Evolutionary conservation across 64 coral and sea anemone genomes (phyloP).

Genomic region (Actinia tenebrosa): DNA sequence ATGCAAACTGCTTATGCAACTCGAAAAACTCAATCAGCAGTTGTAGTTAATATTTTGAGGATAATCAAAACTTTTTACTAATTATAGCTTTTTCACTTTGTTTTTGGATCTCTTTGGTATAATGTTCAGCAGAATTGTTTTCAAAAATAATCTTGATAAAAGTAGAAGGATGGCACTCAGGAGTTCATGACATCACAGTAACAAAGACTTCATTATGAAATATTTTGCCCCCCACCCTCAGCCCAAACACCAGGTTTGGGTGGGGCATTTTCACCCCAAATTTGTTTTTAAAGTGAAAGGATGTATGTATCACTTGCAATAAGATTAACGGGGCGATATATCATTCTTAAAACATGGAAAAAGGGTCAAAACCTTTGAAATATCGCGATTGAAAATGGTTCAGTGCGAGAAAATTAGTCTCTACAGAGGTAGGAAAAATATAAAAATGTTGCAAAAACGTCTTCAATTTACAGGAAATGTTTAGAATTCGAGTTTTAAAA

Average conservation of each 20-base stretch:
- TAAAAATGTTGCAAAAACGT: slow-evolving; percentile 2
- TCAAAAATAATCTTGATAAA: background rate
- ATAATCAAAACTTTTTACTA: background rate
- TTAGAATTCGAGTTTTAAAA: background rate
- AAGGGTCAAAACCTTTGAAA: background rate
- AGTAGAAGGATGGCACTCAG: background rate
- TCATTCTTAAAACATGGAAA: background rate
- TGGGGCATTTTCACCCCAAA: too few species aligned
- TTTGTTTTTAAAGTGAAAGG: too few species aligned
- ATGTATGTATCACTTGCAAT: background rate
- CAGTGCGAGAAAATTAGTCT: background rate
- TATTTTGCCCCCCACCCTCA: too few species aligned
- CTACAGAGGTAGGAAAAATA: background rate
- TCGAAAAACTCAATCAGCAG: background rate
- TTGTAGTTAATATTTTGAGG: background rate
- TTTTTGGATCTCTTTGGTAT: background rate
- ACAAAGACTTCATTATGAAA: too few species aligned
- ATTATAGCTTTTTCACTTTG: too few species aligned
- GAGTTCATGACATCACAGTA: too few species aligned
- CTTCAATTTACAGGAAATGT: background rate
- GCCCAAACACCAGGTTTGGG: too few species aligned
- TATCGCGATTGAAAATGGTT: background rate
- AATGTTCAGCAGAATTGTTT: background rate
- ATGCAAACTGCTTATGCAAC: background rate
- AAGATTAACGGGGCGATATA: background rate